phyloP scores from a whole-genome alignment of 35 echinoderm and acorn worm species.

The Ophiothrix spiculata region DNA sequence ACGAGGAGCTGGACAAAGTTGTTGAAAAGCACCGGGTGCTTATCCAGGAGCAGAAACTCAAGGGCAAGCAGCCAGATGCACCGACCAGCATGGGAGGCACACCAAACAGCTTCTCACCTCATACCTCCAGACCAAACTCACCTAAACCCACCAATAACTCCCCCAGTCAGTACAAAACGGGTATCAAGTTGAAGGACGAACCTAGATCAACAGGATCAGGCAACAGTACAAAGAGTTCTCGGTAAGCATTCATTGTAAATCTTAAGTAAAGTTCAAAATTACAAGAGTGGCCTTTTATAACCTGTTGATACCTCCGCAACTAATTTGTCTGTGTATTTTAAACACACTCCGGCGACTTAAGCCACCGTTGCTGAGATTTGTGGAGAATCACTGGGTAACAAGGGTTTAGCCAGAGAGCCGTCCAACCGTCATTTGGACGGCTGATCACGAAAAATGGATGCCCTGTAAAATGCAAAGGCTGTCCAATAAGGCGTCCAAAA shows the following conservation, averaged over 20 bases:
- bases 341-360: no score
- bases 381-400: no score
- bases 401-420: no score
- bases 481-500: no score
- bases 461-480: no score
- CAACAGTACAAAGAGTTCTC: background rate
- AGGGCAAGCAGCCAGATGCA: constrained; percentile 53
- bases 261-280: no score
- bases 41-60: constrained; percentile 80
- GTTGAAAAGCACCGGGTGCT: constrained; percentile 67
- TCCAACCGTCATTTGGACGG: no score
- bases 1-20: constrained; percentile 78
- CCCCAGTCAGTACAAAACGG: background rate
- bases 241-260: background rate
- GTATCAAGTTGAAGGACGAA: background rate
- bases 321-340: no score
- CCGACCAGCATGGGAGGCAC: constrained; percentile 67
- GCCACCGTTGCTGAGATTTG: no score
- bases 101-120: constrained; percentile 82
- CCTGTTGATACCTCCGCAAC: no score
- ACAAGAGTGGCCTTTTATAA: no score
- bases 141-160: background rate
- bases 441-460: no score
- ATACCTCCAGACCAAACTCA: constrained; percentile 70
- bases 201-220: background rate